Percentiles rank a stretch among this genome's conserved stretches.
These are phyloP conservation scores for Glyptemys insculpta DNA, from an alignment of 2,797 vertebrate species.

Conservation along the genomic window DNA sequence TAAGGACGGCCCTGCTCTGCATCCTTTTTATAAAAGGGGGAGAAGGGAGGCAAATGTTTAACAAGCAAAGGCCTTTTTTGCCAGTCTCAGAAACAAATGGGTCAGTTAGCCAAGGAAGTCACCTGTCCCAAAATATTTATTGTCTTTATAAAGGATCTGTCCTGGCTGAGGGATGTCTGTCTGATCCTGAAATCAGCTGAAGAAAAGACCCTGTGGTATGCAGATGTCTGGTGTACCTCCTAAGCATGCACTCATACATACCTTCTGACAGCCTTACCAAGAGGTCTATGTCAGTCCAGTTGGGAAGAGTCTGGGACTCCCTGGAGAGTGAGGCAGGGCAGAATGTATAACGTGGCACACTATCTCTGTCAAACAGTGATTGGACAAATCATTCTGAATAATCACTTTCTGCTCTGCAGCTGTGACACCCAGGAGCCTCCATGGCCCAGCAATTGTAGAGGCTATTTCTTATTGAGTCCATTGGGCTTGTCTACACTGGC, in stretches of 20 bases:
- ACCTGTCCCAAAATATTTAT: background rate
- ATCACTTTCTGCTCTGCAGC: background rate
- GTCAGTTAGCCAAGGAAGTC: slow-evolving; percentile 18
- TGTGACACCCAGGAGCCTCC: background rate
- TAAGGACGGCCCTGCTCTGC: no score
- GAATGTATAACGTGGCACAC: background rate
- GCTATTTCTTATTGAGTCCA: background rate
- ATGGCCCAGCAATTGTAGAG: background rate
- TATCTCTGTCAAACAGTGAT: background rate
- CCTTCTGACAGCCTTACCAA: background rate
- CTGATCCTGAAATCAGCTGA: background rate
- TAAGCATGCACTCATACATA: fast-evolving
- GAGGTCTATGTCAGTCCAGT: background rate
- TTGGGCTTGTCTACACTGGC: no score
- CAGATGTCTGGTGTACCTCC: background rate
- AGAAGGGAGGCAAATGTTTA: slow-evolving; percentile 50
- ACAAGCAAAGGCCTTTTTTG: slow-evolving; percentile 39
- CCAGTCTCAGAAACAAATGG: background rate
- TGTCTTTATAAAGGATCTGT: fast-evolving
- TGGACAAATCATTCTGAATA: fast-evolving
- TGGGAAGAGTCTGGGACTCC: background rate
- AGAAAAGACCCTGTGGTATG: background rate
- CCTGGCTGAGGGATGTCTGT: background rate
- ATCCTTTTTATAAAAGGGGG: slow-evolving; percentile 26
- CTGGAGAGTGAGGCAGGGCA: background rate